These are phyloP conservation scores for Hyalella azteca DNA, from an alignment of 2,888 invertebrate species.

Conservation along the genomic window DNA sequence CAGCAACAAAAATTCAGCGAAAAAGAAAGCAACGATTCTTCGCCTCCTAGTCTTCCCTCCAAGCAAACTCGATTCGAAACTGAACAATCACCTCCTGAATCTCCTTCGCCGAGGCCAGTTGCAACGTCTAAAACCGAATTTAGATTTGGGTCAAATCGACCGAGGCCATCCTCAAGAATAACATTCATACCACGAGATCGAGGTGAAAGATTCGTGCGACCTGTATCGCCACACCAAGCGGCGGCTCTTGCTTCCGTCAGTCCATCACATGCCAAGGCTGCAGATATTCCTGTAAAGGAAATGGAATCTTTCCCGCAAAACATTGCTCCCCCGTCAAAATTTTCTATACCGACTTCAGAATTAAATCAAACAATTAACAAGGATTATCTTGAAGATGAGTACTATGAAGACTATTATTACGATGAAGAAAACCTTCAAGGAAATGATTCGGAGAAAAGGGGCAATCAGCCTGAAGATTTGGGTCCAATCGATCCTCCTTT, in stretches of 20 bases:
- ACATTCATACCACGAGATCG: conserved; percentile 50
- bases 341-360: neutral
- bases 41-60: neutral
- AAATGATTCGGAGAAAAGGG: conserved; percentile 24
- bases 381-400: conserved; percentile 26
- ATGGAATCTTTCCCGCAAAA: neutral
- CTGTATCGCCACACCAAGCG: conserved; percentile 40
- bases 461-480: neutral
- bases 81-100: neutral
- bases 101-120: neutral
- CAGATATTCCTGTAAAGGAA: neutral
- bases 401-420: conserved; percentile 27
- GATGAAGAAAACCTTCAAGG: neutral
- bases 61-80: conserved; percentile 8
- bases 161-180: conserved; percentile 40
- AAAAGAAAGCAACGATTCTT: neutral
- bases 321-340: neutral
- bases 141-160: conserved; percentile 40
- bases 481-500: conserved; percentile 24
- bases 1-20: neutral
- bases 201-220: conserved; percentile 41
- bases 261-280: neutral
- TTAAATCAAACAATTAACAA: neutral
- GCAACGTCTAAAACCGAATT: conserved; percentile 41
- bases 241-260: conserved; percentile 38